Evolutionary conservation across 2,113 vertebrate species (phyloP), one percentile per base, ranked within the genome.

Genomic region (Peromyscus maniculatus): DNA sequence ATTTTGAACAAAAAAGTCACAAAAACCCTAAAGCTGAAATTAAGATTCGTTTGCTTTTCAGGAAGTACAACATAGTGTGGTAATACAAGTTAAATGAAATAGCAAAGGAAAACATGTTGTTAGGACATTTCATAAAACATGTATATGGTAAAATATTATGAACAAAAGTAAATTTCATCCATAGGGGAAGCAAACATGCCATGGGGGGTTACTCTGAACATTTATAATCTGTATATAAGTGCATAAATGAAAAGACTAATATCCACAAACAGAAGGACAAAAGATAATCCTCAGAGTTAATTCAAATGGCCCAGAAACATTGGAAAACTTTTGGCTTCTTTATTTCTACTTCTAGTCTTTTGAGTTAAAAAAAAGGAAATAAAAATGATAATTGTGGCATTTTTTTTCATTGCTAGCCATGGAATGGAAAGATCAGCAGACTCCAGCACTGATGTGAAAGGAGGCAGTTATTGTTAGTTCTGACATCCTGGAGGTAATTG

Each of bases 41-140:
- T 52, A 94, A 74, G 39, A 59, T 72, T 72, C 92, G 39, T 79
- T 79, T 95, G 52, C 31, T 87, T 92, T 91, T 89, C 64, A 31
- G n/a, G 16, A 59, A 31, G 26, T 1, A 26, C 11, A 79, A 74
- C 8, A 49, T 67, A 87, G 24, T 11, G 26, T 64, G 33, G 5
- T 66, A 55, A 59, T 69, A 43, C 36, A 78, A 86, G 79, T 2
- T 26, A 86, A 89, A 90, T 66, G n/a, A 55, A 69, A 46, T 57
- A 9, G 11, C 3, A 80, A 59, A 39, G 5, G 5, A 28, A 79
- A 75, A 13, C 28, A 3, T 7, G 31, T 66, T 39, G 16, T 55
- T 87, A 43, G 33, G 69, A 24, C 5, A 87, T n/a, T 31, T 46
- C 26, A 9, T 62, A 78, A 77, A 69, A 46, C 7, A 64, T 72